Conservation (phyloP, 2,797 vertebrate species). For the Danio aesculapii region DNA sequence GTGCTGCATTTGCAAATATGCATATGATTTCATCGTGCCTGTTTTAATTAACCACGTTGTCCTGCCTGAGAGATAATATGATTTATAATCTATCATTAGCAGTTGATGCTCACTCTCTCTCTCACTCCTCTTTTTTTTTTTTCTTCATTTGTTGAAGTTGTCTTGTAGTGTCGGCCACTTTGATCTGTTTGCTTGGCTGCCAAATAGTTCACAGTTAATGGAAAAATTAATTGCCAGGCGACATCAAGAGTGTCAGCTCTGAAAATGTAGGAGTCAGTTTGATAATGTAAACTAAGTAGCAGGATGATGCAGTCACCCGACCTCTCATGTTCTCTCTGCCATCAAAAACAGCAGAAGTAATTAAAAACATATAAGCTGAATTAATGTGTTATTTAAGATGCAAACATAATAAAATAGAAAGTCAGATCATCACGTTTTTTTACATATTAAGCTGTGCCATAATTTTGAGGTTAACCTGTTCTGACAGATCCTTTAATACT, state of each 20-base stretch:
- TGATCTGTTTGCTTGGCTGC: conserved; percentile 80
- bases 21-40: conserved; percentile 78
- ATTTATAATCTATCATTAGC: conserved; percentile 78
- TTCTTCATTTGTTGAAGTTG: conserved; percentile 77
- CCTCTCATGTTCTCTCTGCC: conserved; percentile 76
- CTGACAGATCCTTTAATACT: conserved; percentile 15
- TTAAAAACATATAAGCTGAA: conserved; percentile 76
- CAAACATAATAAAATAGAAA: conserved; percentile 31
- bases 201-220: conserved; percentile 80
- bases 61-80: conserved; percentile 81
- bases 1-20: conserved; percentile 80
- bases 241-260: conserved; percentile 70
- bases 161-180: conserved; percentile 71
- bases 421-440: neutral
- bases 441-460: conserved; percentile 17
- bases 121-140: conserved; percentile 76
- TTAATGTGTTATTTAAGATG: conserved; percentile 67
- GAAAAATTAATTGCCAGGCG: conserved; percentile 80
- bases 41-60: conserved; percentile 82
- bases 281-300: conserved; percentile 81
- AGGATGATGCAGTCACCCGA: conserved; percentile 75
- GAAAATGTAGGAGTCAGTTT: conserved; percentile 80
- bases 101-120: conserved; percentile 63
- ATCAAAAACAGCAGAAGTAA: conserved; percentile 75
- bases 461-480: conserved; percentile 15